phyloP scores from a whole-genome alignment of 2,797 vertebrate genomes.

The Periophthalmus magnuspinnatus region DNA sequence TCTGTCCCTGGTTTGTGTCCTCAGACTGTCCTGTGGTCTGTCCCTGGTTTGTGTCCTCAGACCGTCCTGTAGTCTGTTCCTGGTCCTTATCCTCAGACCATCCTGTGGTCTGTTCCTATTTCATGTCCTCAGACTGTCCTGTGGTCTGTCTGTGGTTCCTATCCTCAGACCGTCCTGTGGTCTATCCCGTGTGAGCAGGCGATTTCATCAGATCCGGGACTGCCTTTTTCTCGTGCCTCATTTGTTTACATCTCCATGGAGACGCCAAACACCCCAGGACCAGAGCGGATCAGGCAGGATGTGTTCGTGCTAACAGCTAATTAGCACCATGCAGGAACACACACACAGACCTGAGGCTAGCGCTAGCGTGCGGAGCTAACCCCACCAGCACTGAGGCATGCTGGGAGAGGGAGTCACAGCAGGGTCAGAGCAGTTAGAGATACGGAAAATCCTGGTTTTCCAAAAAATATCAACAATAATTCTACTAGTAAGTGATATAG shows the following conservation, averaged over 20 bases:
- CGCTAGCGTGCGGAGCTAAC: constrained; percentile 1
- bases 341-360: background rate
- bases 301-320: constrained; percentile 4
- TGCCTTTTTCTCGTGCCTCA: background rate
- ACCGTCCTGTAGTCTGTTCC: too few relatives aligned
- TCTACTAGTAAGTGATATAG: too few relatives aligned
- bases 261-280: background rate
- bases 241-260: background rate
- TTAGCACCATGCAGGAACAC: background rate
- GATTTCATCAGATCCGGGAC: background rate
- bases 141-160: too few relatives aligned
- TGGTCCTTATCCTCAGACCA: too few relatives aligned
- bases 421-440: background rate
- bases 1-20: too few relatives aligned
- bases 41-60: too few relatives aligned
- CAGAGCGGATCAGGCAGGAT: background rate
- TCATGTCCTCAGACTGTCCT: too few relatives aligned
- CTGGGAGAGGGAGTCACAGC: background rate
- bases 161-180: too few relatives aligned
- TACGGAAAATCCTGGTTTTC: too few relatives aligned
- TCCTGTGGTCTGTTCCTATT: too few relatives aligned
- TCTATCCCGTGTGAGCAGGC: background rate
- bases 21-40: too few relatives aligned
- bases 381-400: constrained; percentile 2
- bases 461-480: too few relatives aligned